Percentiles rank a stretch among this genome's conserved stretches.
Evolutionary conservation across 2,113 vertebrate genomes (phyloP).

Genomic region (Thamnaconus septentrionalis): DNA sequence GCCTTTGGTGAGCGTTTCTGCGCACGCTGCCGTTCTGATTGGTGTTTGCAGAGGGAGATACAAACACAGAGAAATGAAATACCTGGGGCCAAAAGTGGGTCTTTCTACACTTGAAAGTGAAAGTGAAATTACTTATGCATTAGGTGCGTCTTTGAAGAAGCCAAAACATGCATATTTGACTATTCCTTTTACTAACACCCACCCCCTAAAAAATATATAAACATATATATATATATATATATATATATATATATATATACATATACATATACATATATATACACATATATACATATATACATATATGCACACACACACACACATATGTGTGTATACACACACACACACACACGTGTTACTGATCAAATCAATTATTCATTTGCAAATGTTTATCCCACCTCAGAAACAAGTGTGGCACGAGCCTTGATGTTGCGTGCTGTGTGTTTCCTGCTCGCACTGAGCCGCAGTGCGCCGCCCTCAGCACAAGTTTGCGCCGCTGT

Average conservation of each 20-base stretch:
- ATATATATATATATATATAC: too few species aligned
- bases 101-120: slow-evolving; percentile 73
- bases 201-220: too few species aligned
- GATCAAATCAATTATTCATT: slow-evolving; percentile 75
- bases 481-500: slow-evolving; percentile 40
- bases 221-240: too few species aligned
- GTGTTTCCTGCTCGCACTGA: slow-evolving; percentile 22
- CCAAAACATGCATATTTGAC: slow-evolving; percentile 61
- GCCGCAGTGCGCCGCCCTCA: slow-evolving; percentile 31
- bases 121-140: slow-evolving; percentile 71
- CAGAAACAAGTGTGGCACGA: slow-evolving; percentile 60
- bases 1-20: slow-evolving; percentile 49
- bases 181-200: slow-evolving; percentile 39
- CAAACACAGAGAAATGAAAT: slow-evolving; percentile 51
- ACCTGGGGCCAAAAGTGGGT: slow-evolving; percentile 70
- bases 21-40: slow-evolving; percentile 50
- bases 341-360: slow-evolving; percentile 47
- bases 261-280: too few species aligned
- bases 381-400: slow-evolving; percentile 72
- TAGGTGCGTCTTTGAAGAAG: slow-evolving; percentile 73
- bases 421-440: slow-evolving; percentile 61
- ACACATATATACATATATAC: too few species aligned
- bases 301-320: too few species aligned
- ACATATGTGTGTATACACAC: too few species aligned
- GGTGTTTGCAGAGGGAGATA: slow-evolving; percentile 54